Conservation (phyloP, 2,113 vertebrate species). For the Lanius collurio region DNA sequence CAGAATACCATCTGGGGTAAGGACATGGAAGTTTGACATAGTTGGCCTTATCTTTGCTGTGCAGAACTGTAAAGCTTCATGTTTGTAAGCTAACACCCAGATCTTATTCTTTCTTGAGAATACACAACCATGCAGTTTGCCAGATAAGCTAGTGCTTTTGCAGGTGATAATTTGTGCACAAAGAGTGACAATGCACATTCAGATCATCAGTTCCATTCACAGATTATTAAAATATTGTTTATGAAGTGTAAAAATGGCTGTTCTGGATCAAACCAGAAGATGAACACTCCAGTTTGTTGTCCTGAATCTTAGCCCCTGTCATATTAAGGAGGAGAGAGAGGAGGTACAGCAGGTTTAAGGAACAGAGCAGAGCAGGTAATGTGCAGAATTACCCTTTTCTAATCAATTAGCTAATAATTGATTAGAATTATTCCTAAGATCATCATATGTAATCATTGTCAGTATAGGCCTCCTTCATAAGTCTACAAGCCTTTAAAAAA, state of each 20-base stretch:
- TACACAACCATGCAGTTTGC: neutral
- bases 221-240: neutral
- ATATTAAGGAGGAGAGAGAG: neutral
- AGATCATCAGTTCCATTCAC: neutral
- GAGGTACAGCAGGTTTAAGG: neutral
- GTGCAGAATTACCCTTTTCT: neutral
- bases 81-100: conserved; percentile 51
- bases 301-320: neutral
- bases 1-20: conserved; percentile 20
- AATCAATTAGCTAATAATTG: neutral
- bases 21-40: conserved; percentile 6
- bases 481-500: neutral
- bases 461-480: neutral
- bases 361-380: neutral
- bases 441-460: neutral
- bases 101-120: conserved; percentile 31
- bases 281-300: neutral
- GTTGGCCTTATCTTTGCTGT: conserved; percentile 29
- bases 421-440: neutral
- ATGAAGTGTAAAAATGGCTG: neutral
- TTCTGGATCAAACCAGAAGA: neutral
- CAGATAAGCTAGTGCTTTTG: conserved; percentile 37
- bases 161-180: conserved; percentile 21
- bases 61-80: conserved; percentile 30
- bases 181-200: neutral